A percentile compares a stretch with the other conserved stretches of the same genome.
phyloP scores from a whole-genome alignment of 2,888 invertebrate species.

The Cremastobaeus sp. region DNA sequence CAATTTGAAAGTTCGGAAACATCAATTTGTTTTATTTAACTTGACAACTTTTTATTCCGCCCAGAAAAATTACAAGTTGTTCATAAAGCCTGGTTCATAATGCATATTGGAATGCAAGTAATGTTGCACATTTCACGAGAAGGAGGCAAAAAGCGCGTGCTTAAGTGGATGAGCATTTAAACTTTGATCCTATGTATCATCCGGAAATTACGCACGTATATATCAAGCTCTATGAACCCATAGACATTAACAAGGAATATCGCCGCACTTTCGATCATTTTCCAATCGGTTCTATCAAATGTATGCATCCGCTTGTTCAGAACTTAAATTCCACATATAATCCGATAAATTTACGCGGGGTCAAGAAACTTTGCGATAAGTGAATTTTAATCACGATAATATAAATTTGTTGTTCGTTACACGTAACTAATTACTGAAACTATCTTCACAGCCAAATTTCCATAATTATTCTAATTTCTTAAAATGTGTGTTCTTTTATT shows the following conservation, averaged over 20 bases:
- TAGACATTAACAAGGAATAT: no score
- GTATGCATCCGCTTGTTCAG: conserved; percentile 6
- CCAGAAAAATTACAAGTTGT: conserved; percentile 16
- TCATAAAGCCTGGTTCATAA: conserved; percentile 27
- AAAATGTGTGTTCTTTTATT: conserved; percentile 30
- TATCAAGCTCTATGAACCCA: no score
- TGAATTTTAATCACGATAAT: conserved; percentile 3
- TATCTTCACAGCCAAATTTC: conserved; percentile 7
- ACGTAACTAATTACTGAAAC: conserved; percentile 17
- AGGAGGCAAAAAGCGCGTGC: conserved; percentile 7
- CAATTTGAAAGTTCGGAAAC: conserved; percentile 19
- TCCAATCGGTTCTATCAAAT: conserved; percentile 11
- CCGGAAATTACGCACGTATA: no score
- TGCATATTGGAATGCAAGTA: conserved; percentile 19
- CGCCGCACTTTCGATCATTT: no score
- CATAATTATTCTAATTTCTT: conserved; percentile 25
- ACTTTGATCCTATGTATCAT: no score
- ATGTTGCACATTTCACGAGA: conserved; percentile 30
- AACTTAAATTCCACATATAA: neutral
- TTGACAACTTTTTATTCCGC: conserved; percentile 21
- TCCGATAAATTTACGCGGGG: neutral
- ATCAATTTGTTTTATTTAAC: conserved; percentile 31
- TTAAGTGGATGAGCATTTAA: conserved; percentile 37
- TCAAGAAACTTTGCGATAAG: neutral
- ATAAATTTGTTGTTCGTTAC: conserved; percentile 11